A percentile compares a stretch with the other conserved stretches of the same genome.
phyloP scores from a whole-genome alignment of 2,113 vertebrate species.

The Carlito syrichta region DNA sequence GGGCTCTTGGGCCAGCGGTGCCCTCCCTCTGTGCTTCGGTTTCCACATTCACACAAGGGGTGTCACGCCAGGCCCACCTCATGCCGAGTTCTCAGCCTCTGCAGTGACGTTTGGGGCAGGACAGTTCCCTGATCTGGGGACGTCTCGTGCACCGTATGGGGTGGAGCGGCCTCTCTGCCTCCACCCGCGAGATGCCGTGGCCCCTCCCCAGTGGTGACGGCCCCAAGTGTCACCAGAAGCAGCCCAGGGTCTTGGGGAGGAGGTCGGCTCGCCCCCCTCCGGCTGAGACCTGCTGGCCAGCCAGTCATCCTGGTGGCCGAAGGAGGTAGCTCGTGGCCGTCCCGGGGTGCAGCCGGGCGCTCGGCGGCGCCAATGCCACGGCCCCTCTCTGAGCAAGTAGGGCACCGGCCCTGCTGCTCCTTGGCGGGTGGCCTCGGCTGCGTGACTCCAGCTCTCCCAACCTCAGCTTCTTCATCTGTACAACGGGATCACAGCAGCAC shows the following conservation, averaged over 20 bases:
- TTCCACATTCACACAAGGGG: neutral
- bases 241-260: neutral
- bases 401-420: neutral
- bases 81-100: fast-evolving
- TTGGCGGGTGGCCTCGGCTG: neutral
- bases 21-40: neutral
- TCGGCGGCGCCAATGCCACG: too few species aligned
- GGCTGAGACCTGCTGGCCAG: fast-evolving
- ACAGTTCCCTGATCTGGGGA: neutral
- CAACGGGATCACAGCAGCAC: neutral
- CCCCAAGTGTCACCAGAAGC: neutral
- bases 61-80: too few species aligned
- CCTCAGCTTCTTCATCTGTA: neutral
- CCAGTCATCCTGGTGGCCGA: too few species aligned
- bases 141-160: fast-evolving
- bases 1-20: neutral
- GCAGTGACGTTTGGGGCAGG: fast-evolving
- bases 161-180: fast-evolving
- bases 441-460: neutral
- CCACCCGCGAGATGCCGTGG: neutral
- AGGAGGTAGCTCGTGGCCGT: fast-evolving
- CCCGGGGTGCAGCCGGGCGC: neutral
- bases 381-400: too few species aligned
- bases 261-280: fast-evolving
- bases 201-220: neutral